Base-by-base conservation (phyloP, 2,113 vertebrate genomes). In the Bolborhynchus lineola region DNA sequence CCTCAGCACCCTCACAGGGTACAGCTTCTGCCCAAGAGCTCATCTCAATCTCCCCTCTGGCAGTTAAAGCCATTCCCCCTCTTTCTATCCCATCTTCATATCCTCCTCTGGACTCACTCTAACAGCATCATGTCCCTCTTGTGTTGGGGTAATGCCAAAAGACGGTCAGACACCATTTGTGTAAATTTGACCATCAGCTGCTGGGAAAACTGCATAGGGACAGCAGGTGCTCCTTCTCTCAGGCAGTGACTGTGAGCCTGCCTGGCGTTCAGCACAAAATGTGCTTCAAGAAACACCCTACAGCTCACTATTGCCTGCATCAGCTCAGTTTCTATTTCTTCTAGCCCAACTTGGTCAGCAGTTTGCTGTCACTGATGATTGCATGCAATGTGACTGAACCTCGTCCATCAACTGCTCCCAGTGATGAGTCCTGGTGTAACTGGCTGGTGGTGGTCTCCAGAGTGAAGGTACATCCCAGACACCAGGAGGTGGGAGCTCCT, bases 101-200 rank as follows among this genome's bases (percentile, higher is more conserved):
- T 13, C 13, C 57, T 59, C 21, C 9, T 59, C 33, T 59, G 57
- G 57, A 59, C 57, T 59, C 21, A 23, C 57, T 35, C 21, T 59
- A 35, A 59, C 23, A 35, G 57, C 33, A 59, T 24, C 21, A 23
- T 24, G 33, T 24, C 6, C 21, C 21, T 35, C 9, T 59, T 59
- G 21, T 24, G 13, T 35, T 59, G 14, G 21, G 21, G 13, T 21
- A 6, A 7, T 0, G 14, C 20, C 24, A 37, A 59, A 20, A 4
- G 59, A 8, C 1, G 11, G 42, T 14, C 3, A 3, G 42, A 29
- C 24, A 24, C 42, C 28, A 49, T 1, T 3, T 1, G 5, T 0
- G 11, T 29, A 17, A 47, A 14, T 29, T 23, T 7, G n/a, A 35
- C 39, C 59, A 7, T 13, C 16, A 2, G 16, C 41, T 47, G 17